Conservation (phyloP, 2,888 invertebrate genomes). For the Dione vanillae region DNA sequence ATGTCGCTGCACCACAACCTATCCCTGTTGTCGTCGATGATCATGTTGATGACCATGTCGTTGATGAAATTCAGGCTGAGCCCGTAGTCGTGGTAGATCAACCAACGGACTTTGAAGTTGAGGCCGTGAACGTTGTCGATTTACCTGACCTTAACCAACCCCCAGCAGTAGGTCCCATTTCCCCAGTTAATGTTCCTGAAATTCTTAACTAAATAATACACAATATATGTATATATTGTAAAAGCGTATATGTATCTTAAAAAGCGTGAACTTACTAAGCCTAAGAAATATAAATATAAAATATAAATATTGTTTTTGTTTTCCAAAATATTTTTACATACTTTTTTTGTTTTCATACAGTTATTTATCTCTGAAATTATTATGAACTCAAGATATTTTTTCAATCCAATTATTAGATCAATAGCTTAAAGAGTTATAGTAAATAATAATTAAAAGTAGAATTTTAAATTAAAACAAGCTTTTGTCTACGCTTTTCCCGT, state of each 20-base stretch:
- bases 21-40: conserved; percentile 34
- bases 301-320: not conserved
- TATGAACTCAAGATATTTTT: too few species aligned
- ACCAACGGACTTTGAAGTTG: conserved; percentile 23
- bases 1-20: conserved; percentile 1
- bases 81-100: conserved; percentile 27
- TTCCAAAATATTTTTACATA: not conserved
- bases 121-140: conserved; percentile 7
- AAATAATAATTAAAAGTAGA: not conserved
- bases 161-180: not conserved
- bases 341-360: not conserved
- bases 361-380: too few species aligned
- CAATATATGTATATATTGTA: not conserved
- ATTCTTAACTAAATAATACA: not conserved
- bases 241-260: too few species aligned
- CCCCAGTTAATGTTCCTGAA: conserved; percentile 6
- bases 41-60: conserved; percentile 3
- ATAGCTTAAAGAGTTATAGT: too few species aligned
- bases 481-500: too few species aligned
- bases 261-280: not conserved
- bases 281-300: not conserved
- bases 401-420: too few species aligned
- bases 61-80: conserved; percentile 13
- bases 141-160: conserved; percentile 3
- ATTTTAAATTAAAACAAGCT: not conserved